Base-by-base conservation (phyloP, 2,113 vertebrate genomes). In the Baryphthengus martii region DNA sequence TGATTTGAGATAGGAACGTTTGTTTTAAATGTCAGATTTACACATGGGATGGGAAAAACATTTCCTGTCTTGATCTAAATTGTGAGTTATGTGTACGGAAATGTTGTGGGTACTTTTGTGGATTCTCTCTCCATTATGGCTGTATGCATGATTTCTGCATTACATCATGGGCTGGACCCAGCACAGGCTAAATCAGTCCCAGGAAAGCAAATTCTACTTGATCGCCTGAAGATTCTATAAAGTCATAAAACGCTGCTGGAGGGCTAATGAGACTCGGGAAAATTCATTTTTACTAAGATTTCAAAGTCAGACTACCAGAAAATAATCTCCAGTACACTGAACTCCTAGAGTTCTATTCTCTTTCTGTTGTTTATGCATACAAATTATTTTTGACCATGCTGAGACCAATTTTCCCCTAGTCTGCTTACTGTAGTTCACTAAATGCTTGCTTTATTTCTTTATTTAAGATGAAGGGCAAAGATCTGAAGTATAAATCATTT, bases 21-120 rank as follows among this genome's bases (percentile, higher is more conserved):
- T 89, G 92, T 92, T 35, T 17, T 3, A 86, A 94, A 96, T 93
- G 82, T 94, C 83, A 56, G 74, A 81, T 78, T 93, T 96, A 92
- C 85, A 88, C 79, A 90, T 52, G 79, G 82, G 94, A 95, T 94
- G 94, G 77, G 89, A 95, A 96, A 96, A 94, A 56, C 79, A 93
- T 94, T 94, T 96, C 88, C 93, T 90, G 80, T 53, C 88, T 84
- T 92, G 86, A 75, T 90, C 73, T 92, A 87, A 94, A 94, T 92
- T 92, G 70, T 92, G 66, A 94, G 86, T 85, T 96, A 90, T 85
- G 76, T 63, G 65, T 50, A 81, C 0, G 6, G 84, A 96, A 95
- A 79, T 72, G 81, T 72, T 95, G 94, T 90, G 94, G 95, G 87
- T 72, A 56, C 86, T 92, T 94, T 72, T 87, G 88, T 92, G 88